phyloP scores from a whole-genome alignment of 2,797 vertebrate species.

The Otolemur crassicaudatus region DNA sequence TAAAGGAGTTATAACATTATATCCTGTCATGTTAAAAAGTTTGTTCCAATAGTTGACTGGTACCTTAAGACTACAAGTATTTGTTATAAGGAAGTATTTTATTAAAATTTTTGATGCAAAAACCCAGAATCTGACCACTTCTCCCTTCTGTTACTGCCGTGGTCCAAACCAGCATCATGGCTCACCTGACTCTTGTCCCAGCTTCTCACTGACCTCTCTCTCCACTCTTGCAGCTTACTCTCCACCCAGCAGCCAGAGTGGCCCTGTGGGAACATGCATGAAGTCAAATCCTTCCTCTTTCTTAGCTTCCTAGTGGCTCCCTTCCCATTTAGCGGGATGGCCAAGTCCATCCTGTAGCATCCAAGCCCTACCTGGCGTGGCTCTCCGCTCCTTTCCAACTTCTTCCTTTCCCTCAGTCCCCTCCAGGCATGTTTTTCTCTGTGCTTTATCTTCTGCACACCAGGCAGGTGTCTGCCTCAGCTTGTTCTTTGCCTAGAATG shows the following conservation, averaged over 20 bases:
- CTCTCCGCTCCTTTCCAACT: background rate
- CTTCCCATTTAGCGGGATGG: background rate
- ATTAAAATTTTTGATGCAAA: constrained; percentile 15
- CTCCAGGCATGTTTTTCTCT: background rate
- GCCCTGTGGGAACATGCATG: background rate
- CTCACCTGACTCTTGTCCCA: background rate
- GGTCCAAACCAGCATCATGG: background rate
- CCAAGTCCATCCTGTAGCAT: background rate
- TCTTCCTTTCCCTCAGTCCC: background rate
- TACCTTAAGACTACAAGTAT: background rate
- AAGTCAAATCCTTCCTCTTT: background rate
- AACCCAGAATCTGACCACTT: background rate
- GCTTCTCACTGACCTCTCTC: background rate
- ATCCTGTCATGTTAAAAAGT: constrained; percentile 23
- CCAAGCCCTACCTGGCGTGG: background rate
- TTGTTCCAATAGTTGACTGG: background rate
- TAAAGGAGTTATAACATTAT: background rate
- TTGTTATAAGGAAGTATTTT: background rate
- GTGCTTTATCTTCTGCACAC: background rate
- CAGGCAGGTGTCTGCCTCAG: background rate
- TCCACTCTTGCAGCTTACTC: background rate
- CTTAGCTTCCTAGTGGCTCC: background rate
- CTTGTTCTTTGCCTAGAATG: background rate
- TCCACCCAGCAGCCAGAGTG: background rate
- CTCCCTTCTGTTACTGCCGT: background rate